These are phyloP conservation scores for Pollenia angustigena DNA, from an alignment of 2,888 invertebrate genomes.

Conservation along the genomic window DNA sequence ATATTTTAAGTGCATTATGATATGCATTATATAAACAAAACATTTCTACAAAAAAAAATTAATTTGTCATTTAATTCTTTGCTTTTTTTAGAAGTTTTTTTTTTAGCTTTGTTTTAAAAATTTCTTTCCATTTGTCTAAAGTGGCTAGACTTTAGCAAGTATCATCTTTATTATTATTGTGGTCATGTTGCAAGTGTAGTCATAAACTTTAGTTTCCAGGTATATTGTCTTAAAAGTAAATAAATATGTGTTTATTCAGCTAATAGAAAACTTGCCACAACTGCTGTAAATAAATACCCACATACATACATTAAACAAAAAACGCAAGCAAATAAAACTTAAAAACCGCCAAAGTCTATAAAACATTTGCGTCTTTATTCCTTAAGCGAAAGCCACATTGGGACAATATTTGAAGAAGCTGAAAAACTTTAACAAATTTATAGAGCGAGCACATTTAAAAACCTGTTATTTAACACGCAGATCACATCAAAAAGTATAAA, in stretches of 20 bases:
- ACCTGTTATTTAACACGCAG: too few species aligned
- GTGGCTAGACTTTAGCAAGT: conserved; percentile 27
- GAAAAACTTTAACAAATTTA: too few species aligned
- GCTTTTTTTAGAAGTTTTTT: background rate
- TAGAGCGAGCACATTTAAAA: too few species aligned
- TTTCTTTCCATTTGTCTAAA: background rate
- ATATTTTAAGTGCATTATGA: background rate
- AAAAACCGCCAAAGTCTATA: conserved; percentile 67
- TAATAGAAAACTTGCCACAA: conserved; percentile 12
- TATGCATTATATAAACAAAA: background rate
- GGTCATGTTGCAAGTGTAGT: conserved; percentile 41
- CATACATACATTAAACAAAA: conserved; percentile 14
- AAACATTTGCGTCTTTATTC: conserved; percentile 53
- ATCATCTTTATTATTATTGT: conserved; percentile 20
- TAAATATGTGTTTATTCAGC: too few species aligned
- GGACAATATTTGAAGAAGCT: too few species aligned
- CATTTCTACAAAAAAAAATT: background rate
- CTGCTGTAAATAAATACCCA: background rate
- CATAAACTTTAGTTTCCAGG: conserved; percentile 29
- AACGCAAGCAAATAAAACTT: conserved; percentile 54
- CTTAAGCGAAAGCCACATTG: background rate
- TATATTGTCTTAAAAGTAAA: conserved; percentile 26
- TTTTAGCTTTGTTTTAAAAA: background rate
- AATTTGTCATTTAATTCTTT: conserved; percentile 1
- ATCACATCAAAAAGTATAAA: background rate